Conservation (phyloP, 2,797 vertebrate species). For the Stomatorhinus walkeri region DNA sequence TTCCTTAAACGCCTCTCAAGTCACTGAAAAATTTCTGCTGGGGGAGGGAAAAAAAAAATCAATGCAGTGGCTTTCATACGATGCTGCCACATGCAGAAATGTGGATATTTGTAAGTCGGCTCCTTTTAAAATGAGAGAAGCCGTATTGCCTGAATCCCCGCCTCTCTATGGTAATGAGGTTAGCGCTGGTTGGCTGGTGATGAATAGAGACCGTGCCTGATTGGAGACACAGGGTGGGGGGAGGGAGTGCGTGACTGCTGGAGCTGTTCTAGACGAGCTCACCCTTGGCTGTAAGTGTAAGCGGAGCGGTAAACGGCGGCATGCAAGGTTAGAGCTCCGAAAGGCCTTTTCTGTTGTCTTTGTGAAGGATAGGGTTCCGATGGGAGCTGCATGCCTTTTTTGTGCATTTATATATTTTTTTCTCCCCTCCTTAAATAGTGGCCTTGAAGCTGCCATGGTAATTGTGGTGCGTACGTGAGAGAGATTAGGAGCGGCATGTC, state of each 20-base stretch:
- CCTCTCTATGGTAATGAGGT: constrained; percentile 18
- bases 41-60: background rate
- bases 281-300: constrained; percentile 32
- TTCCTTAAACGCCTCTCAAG: background rate
- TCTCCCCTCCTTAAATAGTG: background rate
- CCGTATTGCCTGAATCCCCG: background rate
- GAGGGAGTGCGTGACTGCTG: constrained; percentile 10
- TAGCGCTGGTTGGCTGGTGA: constrained; percentile 26
- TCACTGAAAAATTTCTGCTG: background rate
- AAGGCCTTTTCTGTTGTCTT: constrained; percentile 31
- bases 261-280: constrained; percentile 18
- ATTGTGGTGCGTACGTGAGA: constrained; percentile 6
- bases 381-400: background rate
- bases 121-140: constrained; percentile 19
- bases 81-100: background rate
- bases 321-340: constrained; percentile 29
- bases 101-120: background rate
- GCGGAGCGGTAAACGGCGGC: constrained; percentile 20
- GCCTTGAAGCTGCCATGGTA: background rate
- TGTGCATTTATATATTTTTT: background rate
- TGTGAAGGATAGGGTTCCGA: background rate
- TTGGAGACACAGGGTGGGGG: constrained; percentile 20
- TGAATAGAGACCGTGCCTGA: constrained; percentile 20
- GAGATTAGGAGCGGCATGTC: constrained; percentile 23
- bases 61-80: background rate